Evolutionary conservation across 1,140 invertebrate species (phyloP).

Genomic region (Drosophila neocordata): DNA sequence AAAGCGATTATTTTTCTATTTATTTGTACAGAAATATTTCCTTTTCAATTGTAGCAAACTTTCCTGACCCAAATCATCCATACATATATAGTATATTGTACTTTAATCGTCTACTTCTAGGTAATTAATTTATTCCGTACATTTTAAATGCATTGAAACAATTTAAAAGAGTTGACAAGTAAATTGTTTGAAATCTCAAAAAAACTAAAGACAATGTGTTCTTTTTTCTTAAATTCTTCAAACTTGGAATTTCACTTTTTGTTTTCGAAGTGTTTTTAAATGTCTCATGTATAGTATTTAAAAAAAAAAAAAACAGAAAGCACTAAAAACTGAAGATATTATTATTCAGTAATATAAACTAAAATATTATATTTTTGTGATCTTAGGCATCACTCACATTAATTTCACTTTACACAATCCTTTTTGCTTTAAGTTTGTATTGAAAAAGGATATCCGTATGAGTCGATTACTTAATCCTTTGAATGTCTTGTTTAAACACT

Average conservation of each 20-base stretch:
- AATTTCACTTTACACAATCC: neutral
- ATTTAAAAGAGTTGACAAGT: neutral
- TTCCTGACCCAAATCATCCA: neutral
- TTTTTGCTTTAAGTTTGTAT: neutral
- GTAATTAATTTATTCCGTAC: neutral
- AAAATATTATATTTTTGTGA: neutral
- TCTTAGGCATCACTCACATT: neutral
- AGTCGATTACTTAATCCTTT: slow-evolving; percentile 12
- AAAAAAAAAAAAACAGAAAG: too few relatives aligned
- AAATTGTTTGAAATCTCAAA: too few relatives aligned
- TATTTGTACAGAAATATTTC: neutral
- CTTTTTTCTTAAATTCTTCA: too few relatives aligned
- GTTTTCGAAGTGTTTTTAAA: neutral
- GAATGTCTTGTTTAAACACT: neutral
- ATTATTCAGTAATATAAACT: too few relatives aligned
- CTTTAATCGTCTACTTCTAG: neutral
- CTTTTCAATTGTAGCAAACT: neutral
- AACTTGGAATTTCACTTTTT: neutral
- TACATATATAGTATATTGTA: neutral
- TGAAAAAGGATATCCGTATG: neutral
- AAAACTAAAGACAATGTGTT: neutral
- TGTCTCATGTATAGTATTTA: neutral
- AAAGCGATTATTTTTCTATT: neutral
- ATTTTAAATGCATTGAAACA: neutral
- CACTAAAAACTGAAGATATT: too few relatives aligned